Evolutionary conservation across 2,797 vertebrate genomes (phyloP).

Genomic region (Dendrocincla fuliginosa): DNA sequence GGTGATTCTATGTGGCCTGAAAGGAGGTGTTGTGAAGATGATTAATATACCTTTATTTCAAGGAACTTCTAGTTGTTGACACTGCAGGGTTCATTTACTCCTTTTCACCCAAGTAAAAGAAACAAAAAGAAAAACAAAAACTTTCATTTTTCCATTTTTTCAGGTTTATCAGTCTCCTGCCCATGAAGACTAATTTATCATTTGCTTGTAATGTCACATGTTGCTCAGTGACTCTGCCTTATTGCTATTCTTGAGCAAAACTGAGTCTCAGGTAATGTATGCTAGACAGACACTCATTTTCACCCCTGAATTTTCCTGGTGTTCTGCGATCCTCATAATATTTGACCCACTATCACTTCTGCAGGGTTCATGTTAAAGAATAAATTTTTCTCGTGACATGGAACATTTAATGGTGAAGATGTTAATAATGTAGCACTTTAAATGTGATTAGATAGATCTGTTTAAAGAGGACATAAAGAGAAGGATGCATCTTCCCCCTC

Average conservation of each 20-base stretch:
- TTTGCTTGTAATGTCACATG: slow-evolving; percentile 27
- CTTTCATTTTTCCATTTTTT: slow-evolving; percentile 1
- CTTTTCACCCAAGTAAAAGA: background rate
- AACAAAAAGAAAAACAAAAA: background rate
- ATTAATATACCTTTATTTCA: background rate
- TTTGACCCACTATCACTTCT: background rate
- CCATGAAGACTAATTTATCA: slow-evolving; percentile 21
- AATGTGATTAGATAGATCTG: background rate
- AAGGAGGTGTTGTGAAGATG: background rate
- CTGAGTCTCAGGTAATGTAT: slow-evolving; percentile 11
- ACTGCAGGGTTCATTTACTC: background rate
- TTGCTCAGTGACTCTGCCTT: slow-evolving; percentile 11
- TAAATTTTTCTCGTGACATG: background rate
- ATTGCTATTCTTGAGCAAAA: slow-evolving; percentile 42
- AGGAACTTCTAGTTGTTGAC: background rate
- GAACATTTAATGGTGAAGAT: background rate
- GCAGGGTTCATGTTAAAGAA: background rate
- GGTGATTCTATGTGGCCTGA: background rate
- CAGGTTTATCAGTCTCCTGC: slow-evolving; percentile 3
- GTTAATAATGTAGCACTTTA: slow-evolving; percentile 4
- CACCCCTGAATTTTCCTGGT: slow-evolving; percentile 18
- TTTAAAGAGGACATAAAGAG: background rate
- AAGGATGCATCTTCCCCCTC: background rate
- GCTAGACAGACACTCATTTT: slow-evolving; percentile 17
- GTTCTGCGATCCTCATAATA: slow-evolving; percentile 21